phyloP scores from a whole-genome alignment of 2,888 invertebrate species.

The Pseudococcus viburni region DNA sequence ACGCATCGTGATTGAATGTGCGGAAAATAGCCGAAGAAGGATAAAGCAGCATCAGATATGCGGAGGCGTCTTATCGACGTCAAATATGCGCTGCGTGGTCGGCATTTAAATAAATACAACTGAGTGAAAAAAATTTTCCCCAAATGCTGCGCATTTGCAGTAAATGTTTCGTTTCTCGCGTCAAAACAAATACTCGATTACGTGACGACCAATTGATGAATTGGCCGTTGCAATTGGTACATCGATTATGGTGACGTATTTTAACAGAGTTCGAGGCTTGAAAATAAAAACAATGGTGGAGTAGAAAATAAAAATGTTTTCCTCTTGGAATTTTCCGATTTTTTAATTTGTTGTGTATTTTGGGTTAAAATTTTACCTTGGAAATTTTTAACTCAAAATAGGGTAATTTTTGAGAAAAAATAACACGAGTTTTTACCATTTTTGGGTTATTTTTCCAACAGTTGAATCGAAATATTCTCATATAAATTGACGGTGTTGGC shows the following conservation, averaged over 20 bases:
- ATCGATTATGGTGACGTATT: neutral
- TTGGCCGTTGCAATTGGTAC: neutral
- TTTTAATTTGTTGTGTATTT: too few relatives aligned
- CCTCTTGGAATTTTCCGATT: too few relatives aligned
- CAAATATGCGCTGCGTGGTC: conserved; percentile 30
- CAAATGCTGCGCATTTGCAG: conserved; percentile 9
- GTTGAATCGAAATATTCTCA: too few relatives aligned
- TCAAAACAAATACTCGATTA: conserved; percentile 26
- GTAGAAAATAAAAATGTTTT: too few relatives aligned
- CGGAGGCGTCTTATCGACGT: conserved; percentile 42
- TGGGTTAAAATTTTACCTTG: too few relatives aligned
- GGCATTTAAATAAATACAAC: conserved; percentile 15
- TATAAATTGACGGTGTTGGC: too few relatives aligned
- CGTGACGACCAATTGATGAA: neutral
- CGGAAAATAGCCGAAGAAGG: conserved; percentile 8
- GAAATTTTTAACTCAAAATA: too few relatives aligned
- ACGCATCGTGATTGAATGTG: conserved; percentile 38
- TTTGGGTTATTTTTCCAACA: too few relatives aligned
- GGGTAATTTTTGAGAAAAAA: too few relatives aligned
- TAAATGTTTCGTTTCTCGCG: neutral
- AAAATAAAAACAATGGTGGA: too few relatives aligned
- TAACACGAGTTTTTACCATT: too few relatives aligned
- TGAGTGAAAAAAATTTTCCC: neutral
- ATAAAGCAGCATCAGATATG: neutral
- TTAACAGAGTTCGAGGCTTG: too few relatives aligned